Base-by-base conservation (phyloP, 2,797 vertebrate species). In the Pangasius krempfi region DNA sequence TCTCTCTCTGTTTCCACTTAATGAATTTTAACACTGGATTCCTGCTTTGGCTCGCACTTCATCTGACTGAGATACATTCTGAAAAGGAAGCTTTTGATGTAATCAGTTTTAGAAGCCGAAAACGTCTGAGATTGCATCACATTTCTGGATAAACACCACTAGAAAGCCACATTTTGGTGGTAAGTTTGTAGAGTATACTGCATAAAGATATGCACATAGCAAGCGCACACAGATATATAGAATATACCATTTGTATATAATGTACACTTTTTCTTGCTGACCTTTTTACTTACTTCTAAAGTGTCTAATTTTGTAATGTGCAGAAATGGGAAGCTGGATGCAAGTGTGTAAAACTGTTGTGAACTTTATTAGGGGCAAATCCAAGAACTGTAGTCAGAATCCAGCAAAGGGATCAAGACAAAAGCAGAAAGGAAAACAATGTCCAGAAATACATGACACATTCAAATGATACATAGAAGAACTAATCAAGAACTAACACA, bases 81-180 rank as follows among this genome's bases (percentile, higher is more conserved):
- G 30, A 81, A 87, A 81, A 78, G 84, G 73, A 90, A 88, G 62
- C 78, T 2, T 87, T 85, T 76, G 86, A 87, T 87, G 30, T 73
- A 87, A 88, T 89, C 44, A 81, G 47, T 88, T 89, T 87, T 86
- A 90, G 89, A 84, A n/a, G 92, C 89, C 81, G 84, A 88, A 94
- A 93, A 93, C 91, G 88, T 90, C 89, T 88, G 60, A 78, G 90
- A 92, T 87, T 92, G 83, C 90, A 89, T 90, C 62, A 91, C 88
- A 52, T 87, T 68, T 70, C 90, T 44, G n/a, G 16, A 78, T 62
- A 79, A 78, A 87, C 44, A 90, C 27, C 16, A 47, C 50, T n/a
- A n/a, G 14, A 82, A 56, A 47, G 33, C n/a, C 22, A 85, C 33
- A 52, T 13, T 25, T 78, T 3, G 4, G 70, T 75, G 52, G 68